These are phyloP conservation scores for Tautogolabrus adspersus DNA, from an alignment of 2,113 vertebrate species.

Conservation along the genomic window DNA sequence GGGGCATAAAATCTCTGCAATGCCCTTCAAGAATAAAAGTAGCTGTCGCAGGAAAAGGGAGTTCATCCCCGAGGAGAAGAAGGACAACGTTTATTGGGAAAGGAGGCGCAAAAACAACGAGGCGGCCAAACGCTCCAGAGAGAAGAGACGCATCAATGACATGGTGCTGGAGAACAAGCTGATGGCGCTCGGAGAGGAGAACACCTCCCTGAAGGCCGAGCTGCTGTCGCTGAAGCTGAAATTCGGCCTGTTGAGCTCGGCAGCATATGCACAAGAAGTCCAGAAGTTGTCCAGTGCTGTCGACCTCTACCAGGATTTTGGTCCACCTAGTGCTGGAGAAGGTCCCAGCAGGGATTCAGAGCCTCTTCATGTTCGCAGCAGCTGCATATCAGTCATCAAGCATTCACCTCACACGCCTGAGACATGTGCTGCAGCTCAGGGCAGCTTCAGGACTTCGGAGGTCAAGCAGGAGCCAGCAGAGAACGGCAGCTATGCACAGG, in stretches of 20 bases:
- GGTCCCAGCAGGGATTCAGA: constrained; percentile 84
- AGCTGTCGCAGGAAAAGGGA: constrained; percentile 92
- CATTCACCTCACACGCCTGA: constrained; percentile 92
- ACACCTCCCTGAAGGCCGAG: constrained; percentile 92
- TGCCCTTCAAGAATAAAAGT: constrained; percentile 84
- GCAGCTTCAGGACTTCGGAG: constrained; percentile 79
- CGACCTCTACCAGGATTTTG: constrained; percentile 88
- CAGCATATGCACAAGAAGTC: constrained; percentile 91
- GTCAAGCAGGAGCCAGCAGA: constrained; percentile 92
- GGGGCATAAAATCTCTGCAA: constrained; percentile 58
- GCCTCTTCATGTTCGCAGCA: constrained; percentile 82
- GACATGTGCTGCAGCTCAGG: constrained; percentile 74
- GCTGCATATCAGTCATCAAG: constrained; percentile 96
- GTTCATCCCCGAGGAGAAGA: constrained; percentile 97
- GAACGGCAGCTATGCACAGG: constrained; percentile 80
- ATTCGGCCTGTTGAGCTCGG: constrained; percentile 92
- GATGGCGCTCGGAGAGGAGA: constrained; percentile 94
- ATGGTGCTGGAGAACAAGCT: constrained; percentile 98
- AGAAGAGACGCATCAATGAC: constrained; percentile 95
- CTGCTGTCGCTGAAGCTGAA: constrained; percentile 93
- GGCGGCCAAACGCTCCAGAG: constrained; percentile 95
- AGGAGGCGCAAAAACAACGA: constrained; percentile 96
- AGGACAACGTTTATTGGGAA: constrained; percentile 96
- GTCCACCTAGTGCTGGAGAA: constrained; percentile 73
- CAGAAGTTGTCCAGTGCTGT: constrained; percentile 88